Conservation (phyloP, 2,797 vertebrate genomes). For the Toxotes lorentzi region DNA sequence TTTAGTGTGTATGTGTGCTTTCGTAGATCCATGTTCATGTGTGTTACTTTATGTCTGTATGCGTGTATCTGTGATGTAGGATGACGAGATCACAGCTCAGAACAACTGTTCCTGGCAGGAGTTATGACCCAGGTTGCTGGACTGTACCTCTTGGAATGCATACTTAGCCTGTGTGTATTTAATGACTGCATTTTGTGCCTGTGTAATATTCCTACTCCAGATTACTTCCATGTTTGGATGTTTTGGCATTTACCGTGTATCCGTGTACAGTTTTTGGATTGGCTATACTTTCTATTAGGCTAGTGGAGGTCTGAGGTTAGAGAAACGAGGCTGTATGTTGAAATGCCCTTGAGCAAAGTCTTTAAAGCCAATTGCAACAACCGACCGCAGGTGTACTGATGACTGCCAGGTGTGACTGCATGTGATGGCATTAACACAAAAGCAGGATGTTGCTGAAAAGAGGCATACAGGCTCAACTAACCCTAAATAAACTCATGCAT, state of each 20-base stretch:
- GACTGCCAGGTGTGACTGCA: conserved; percentile 60
- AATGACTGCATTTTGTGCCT: conserved; percentile 56
- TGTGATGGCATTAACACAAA: conserved; percentile 49
- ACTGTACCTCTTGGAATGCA: conserved; percentile 57
- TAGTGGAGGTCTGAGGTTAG: conserved; percentile 46
- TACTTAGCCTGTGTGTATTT: conserved; percentile 34
- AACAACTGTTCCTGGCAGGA: conserved; percentile 62
- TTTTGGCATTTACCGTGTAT: conserved; percentile 33
- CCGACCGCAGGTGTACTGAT: conserved; percentile 63
- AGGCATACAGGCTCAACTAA: conserved; percentile 30
- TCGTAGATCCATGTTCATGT: conserved; percentile 35
- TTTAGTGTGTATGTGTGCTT: conserved; percentile 65
- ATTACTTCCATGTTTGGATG: conserved; percentile 68
- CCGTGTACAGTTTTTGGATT: conserved; percentile 37
- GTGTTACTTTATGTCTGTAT: conserved; percentile 15
- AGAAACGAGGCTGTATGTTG: conserved; percentile 26
- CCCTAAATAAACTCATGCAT: conserved; percentile 19
- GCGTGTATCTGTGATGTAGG: conserved; percentile 25
- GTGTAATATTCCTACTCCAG: conserved; percentile 39
- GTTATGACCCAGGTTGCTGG: conserved; percentile 43
- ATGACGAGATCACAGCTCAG: conserved; percentile 41
- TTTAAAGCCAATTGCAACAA: conserved; percentile 47
- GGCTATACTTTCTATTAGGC: conserved; percentile 36
- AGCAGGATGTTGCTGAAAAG: conserved; percentile 50
- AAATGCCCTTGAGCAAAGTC: conserved; percentile 58